Conservation (phyloP, 2,797 vertebrate genomes). For the Sus cebifrons region DNA sequence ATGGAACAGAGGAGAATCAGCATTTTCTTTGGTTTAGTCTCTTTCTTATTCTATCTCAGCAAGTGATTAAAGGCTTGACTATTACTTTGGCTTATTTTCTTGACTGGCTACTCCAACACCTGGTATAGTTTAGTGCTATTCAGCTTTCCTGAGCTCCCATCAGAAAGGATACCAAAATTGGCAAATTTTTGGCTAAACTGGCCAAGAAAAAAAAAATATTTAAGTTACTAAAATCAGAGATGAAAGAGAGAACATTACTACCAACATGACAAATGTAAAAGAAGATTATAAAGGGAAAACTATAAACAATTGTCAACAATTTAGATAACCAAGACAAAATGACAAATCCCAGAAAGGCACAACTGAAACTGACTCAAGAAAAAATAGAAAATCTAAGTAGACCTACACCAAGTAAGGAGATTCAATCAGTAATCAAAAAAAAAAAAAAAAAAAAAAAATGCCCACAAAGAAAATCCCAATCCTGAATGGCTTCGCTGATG, state of each 20-base stretch:
- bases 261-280: neutral
- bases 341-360: neutral
- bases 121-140: neutral
- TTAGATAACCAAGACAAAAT: neutral
- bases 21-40: neutral
- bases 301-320: neutral
- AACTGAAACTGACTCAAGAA: neutral
- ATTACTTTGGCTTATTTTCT: neutral
- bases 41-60: neutral
- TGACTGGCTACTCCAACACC: neutral
- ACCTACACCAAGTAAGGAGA: neutral
- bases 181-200: neutral
- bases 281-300: neutral
- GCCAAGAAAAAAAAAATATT: neutral
- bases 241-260: neutral
- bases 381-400: neutral
- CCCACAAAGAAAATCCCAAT: neutral
- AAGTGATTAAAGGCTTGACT: neutral
- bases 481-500: neutral
- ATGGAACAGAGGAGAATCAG: neutral
- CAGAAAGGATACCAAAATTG: neutral
- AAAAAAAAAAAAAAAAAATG: neutral
- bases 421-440: neutral
- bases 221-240: neutral
- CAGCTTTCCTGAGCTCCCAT: neutral